phyloP scores from a whole-genome alignment of 2,113 vertebrate genomes.

The Lophura nycthemera region DNA sequence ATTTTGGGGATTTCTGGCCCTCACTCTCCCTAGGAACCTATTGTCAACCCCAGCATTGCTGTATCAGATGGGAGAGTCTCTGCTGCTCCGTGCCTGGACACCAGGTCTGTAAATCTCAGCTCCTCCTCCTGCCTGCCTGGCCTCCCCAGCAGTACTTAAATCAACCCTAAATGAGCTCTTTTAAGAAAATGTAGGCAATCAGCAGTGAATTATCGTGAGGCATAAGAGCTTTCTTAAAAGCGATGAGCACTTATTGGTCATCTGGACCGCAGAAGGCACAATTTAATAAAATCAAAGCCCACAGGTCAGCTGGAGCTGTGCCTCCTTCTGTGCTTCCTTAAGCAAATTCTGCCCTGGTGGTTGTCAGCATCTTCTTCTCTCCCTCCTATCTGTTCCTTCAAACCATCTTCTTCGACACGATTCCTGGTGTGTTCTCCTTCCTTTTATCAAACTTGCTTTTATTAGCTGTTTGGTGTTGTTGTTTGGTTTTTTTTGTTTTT shows the following conservation, averaged over 20 bases:
- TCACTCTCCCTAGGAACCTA: neutral
- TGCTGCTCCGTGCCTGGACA: neutral
- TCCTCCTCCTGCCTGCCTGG: neutral
- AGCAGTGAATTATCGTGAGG: conserved; percentile 49
- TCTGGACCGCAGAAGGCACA: conserved; percentile 42
- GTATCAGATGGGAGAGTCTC: neutral
- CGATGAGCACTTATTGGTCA: conserved; percentile 30
- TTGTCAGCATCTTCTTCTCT: neutral
- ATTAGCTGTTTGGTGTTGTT: too few relatives aligned
- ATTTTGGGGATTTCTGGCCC: too few relatives aligned
- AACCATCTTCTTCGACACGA: neutral
- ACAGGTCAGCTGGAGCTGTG: rapidly evolving
- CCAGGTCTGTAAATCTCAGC: neutral
- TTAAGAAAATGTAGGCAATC: conserved; percentile 66
- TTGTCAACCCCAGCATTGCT: neutral
- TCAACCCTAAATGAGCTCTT: conserved; percentile 59
- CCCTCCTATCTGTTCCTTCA: neutral
- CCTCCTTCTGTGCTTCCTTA: neutral
- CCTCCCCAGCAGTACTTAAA: conserved; percentile 57
- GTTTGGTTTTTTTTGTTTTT: neutral
- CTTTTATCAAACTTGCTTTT: neutral
- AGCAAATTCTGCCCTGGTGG: neutral
- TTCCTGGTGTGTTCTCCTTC: neutral
- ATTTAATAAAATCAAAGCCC: conserved; percentile 19
- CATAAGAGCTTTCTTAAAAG: conserved; percentile 56